Base-by-base conservation (phyloP, 2,797 vertebrate species). In the Gorsachius magnificus region DNA sequence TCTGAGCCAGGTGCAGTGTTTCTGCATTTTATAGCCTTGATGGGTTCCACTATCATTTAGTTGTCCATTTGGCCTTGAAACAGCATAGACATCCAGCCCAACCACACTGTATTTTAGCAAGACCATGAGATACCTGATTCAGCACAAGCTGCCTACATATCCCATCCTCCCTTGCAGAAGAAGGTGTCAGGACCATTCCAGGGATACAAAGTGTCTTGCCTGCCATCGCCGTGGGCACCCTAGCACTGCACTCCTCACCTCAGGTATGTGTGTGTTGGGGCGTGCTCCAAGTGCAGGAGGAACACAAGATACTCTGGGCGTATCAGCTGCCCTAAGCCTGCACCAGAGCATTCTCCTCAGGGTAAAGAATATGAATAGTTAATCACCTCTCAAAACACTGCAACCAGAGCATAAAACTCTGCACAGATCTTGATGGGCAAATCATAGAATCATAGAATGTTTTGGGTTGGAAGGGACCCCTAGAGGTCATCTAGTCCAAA, bases 181-280 rank as follows among this genome's bases (percentile, higher is more conserved):
- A n/a, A 43, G 33, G 24, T 43, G 26, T 41, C 18, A 24, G 43
- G 43, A 14, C 22, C 18, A 41, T 70, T 63, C 16, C 18, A 43
- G 26, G 41, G 31, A 28, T 19, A 18, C 31, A 21, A 31, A 33
- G 63, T 31, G 25, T 8, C 25, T 82, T 48, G 16, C 43, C 31
- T 63, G 22, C 35, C 18, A 21, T 24, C 0, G 0, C 21, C 9
- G 4, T 22, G 24, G n/a, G 29, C 10, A 63, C 10, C 13, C 29
- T 15, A 41, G 33, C 36, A 57, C 41, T 28, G 28, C 5, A 9
- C 9, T 69, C 18, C 35, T 43, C 51, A 15, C 16, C 26, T 26
- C 38, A 35, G 16, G 13, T 4, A 12, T 41, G 14, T 18, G 5
- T 5, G 2, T 53, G 7, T 16, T 36, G 25, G 29, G 21, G 7